phyloP scores from a whole-genome alignment of 2,113 vertebrate genomes.

The Heteronetta atricapilla region DNA sequence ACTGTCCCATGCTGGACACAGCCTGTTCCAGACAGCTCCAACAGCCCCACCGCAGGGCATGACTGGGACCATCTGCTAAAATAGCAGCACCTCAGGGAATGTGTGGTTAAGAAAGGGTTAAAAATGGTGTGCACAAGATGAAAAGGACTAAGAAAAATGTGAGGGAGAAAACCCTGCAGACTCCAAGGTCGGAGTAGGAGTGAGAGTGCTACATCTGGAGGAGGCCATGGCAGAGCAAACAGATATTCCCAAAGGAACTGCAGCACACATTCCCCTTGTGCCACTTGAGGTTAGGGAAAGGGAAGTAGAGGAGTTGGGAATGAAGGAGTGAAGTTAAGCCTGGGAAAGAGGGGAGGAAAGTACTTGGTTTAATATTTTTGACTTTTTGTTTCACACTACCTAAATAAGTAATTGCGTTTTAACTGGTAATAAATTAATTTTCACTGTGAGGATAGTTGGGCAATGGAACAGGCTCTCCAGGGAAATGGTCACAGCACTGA shows the following conservation, averaged over 20 bases:
- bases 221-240: too few species aligned
- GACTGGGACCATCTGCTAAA: fast-evolving
- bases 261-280: background rate
- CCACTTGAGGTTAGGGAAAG: background rate
- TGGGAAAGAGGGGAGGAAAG: background rate
- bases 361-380: background rate
- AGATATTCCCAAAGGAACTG: too few species aligned
- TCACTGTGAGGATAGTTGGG: too few species aligned
- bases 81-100: fast-evolving
- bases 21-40: fast-evolving
- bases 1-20: fast-evolving
- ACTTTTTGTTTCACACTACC: background rate
- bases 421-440: background rate
- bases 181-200: too few species aligned
- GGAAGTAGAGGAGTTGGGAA: background rate
- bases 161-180: background rate
- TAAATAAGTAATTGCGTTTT: background rate
- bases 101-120: background rate
- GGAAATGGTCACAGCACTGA: too few species aligned
- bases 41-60: fast-evolving
- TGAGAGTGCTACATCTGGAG: too few species aligned
- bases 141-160: background rate
- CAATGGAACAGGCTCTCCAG: too few species aligned
- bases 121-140: background rate
- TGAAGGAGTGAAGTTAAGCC: background rate